Evolutionary conservation across 2,888 invertebrate genomes (phyloP).

Genomic region (Hirtodrosophila confusa): DNA sequence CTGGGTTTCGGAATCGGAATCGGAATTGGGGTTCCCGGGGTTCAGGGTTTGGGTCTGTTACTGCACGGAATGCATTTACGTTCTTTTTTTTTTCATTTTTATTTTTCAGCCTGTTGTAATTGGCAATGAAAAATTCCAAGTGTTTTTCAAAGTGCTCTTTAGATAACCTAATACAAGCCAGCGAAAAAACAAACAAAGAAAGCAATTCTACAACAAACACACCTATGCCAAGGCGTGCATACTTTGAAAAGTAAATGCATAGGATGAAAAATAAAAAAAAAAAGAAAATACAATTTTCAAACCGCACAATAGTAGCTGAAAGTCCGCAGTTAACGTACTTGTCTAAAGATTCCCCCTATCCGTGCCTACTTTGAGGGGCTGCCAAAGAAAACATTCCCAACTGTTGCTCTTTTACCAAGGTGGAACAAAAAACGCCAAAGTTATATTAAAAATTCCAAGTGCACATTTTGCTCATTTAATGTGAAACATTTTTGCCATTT

Average conservation of each 20-base stretch:
- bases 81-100: constrained; percentile 23
- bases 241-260: neutral
- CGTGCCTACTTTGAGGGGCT: constrained; percentile 7
- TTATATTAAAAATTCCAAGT: constrained; percentile 48
- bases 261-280: constrained; percentile 22
- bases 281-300: constrained; percentile 25
- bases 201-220: constrained; percentile 43
- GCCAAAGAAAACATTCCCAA: constrained; percentile 19
- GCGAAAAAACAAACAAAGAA: constrained; percentile 49
- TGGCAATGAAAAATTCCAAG: constrained; percentile 69
- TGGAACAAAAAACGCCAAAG: constrained; percentile 20
- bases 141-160: constrained; percentile 63
- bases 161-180: constrained; percentile 53
- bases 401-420: constrained; percentile 13
- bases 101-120: constrained; percentile 48
- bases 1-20: neutral
- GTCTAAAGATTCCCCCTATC: constrained; percentile 4
- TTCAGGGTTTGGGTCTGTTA: constrained; percentile 36
- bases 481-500: constrained; percentile 36
- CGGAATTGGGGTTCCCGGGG: constrained; percentile 1
- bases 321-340: constrained; percentile 28
- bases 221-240: constrained; percentile 10
- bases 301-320: constrained; percentile 31
- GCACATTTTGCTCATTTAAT: constrained; percentile 50
- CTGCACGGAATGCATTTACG: constrained; percentile 57